These are phyloP conservation scores for Apostichopus japonicus DNA, from an alignment of 35 echinoderm and acorn worm species.

Conservation along the genomic window DNA sequence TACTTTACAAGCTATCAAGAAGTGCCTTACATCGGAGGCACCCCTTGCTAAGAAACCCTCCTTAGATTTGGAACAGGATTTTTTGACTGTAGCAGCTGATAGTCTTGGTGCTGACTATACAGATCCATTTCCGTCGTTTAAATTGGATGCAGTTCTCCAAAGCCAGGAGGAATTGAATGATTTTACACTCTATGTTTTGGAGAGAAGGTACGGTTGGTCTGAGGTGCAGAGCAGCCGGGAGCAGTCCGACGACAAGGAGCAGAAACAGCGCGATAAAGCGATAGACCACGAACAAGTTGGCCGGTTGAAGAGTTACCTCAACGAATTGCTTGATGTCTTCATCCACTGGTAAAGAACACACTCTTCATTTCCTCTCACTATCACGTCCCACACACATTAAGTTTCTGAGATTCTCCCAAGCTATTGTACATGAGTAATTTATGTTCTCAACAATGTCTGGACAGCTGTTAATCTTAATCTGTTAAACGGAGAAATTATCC, in stretches of 20 bases:
- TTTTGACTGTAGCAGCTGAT: constrained; percentile 60
- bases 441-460: not conserved
- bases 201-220: constrained; percentile 94
- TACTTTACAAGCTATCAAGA: constrained; percentile 28
- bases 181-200: constrained; percentile 89
- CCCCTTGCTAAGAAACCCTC: not conserved
- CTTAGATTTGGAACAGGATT: constrained; percentile 85
- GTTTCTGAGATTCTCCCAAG: too few species aligned
- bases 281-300: constrained; percentile 42
- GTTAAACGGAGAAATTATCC: too few species aligned
- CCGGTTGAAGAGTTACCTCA: constrained; percentile 67
- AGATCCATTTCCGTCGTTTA: constrained; percentile 76
- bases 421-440: too few species aligned
- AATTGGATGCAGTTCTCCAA: constrained; percentile 60
- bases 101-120: constrained; percentile 71
- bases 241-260: not conserved
- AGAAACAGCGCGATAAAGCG: not conserved
- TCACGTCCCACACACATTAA: too few species aligned
- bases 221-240: constrained; percentile 57
- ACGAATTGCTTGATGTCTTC: constrained; percentile 89
- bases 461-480: too few species aligned
- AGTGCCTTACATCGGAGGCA: not conserved
- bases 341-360: constrained; percentile 78
- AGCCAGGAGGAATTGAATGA: constrained; percentile 72
- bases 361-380: too few species aligned